Evolutionary conservation across 2,113 vertebrate genomes (phyloP), one percentile per base, ranked within the genome.

Genomic region (Pandion haliaetus): DNA sequence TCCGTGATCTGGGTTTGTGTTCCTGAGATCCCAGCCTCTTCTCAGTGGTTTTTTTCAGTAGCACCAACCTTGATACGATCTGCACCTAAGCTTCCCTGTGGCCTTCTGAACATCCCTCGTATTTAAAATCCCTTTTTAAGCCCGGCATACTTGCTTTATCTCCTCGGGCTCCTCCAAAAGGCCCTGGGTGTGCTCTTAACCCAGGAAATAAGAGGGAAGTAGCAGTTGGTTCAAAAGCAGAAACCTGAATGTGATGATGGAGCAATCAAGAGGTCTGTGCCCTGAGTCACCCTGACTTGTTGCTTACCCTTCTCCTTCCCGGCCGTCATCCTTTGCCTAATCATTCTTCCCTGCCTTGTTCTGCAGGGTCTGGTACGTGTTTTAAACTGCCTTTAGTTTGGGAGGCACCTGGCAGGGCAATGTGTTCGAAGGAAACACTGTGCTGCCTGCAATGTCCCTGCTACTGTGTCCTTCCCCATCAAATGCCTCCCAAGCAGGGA

Each of bases 341-440:
- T 32, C 62, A 12, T 19, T 57, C 67, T 54, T 24, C 65, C 63
- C 89, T 90, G 74, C 82, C 78, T 55, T 5, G 34, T 34, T 57
- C 61, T 1, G 1, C 31, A 5, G 65, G 42, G 11, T 0, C 69
- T 1, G 4, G 34, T 5, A 4, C 0, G 4, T 29, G 70, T 23
- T 72, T 47, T 5, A 2, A 44, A 19, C 61, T 13, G 67, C 16
- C 28, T 58, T 34, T 36, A n/a, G 29, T 82, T 29, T 8, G 58
- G 59, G 69, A 88, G 62, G 42, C 44, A 26, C n/a, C 23, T 18
- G 55, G 24, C 61, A 29, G 59, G 45, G 50, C 1, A 0, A 0
- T 3, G 78, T 0, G 12, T 40, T 36, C 2, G 12, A 25, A 47
- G 79, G 65, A 50, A 45, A 20, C 32, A 2, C 49, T 5, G 9